These are phyloP conservation scores for Tetragnatha versicolor DNA, from an alignment of 1,140 invertebrate genomes.

Conservation along the genomic window DNA sequence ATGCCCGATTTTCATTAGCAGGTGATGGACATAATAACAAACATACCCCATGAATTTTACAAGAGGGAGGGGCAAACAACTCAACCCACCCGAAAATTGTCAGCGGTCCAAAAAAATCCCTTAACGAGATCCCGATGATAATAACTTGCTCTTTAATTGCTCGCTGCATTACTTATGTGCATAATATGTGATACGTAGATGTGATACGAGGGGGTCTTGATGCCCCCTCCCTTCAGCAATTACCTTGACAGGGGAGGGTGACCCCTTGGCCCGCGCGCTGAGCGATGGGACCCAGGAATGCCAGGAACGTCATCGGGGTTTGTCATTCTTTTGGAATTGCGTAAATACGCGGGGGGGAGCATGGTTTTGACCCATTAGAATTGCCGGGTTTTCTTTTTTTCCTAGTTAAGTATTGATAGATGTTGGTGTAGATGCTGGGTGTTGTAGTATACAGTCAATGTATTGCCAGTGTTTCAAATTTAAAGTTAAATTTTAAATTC, in stretches of 20 bases:
- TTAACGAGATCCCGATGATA: constrained; percentile 7
- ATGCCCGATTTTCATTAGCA: too few relatives aligned
- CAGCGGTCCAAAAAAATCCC: neutral
- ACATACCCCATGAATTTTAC: neutral
- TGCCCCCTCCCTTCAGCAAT: neutral
- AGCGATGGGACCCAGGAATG: neutral
- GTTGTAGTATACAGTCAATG: too few relatives aligned
- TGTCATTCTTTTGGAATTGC: constrained; percentile 9
- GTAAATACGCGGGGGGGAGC: constrained; percentile 1
- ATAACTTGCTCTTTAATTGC: constrained; percentile 12
- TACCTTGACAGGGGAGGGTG: constrained; percentile 14
- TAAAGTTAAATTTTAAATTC: too few relatives aligned
- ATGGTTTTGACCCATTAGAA: neutral
- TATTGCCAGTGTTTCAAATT: too few relatives aligned
- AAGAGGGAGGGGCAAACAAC: neutral
- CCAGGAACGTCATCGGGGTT: neutral
- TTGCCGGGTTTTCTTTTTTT: neutral
- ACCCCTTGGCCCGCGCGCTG: neutral
- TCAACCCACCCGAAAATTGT: neutral
- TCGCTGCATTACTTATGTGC: constrained; percentile 13
- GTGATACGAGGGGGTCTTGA: neutral
- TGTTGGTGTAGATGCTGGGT: neutral
- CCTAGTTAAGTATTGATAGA: neutral
- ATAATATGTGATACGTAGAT: too few relatives aligned
- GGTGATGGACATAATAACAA: too few relatives aligned